Base-by-base conservation (phyloP, 2,888 invertebrate species). In the Nasonia oneida region DNA sequence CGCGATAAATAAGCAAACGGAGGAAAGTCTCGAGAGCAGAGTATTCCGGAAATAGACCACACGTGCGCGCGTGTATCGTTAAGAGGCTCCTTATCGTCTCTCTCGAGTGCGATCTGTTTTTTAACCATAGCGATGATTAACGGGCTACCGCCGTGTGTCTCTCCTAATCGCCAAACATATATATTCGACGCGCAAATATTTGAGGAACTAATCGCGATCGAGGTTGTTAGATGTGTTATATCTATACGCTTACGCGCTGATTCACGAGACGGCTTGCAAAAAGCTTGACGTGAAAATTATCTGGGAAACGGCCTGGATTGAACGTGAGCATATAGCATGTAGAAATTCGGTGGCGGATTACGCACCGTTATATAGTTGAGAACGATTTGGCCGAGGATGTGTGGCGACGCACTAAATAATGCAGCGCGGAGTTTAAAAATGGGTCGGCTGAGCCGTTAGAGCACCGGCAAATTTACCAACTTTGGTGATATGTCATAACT, bases 51-150 rank as follows among this genome's bases (percentile, higher is more conserved):
- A 74, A 79, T 84, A 79, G 53, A 67, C 6, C 18, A n/a, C 73
- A 74, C 74, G 15, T 79, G 74, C 10, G 64, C 57, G 37, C 18
- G 37, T 47, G 64, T 73, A 75, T 79, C 79, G 53, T 23, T 79
- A 42, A 37, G 37, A 42, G 23, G 18, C 37, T 8, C 23, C 76
- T 83, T 83, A 83, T 83, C 83, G 33, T 29, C 3, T 53, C 15
- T 61, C 61, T 61, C 71, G 61, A 77, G 77, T 77, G 73, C 29
- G 53, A 80, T 84, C n/a, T 39, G 67, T 75, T 80, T 80, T 50
- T 53, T 80, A 75, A 75, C 18, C 64, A 74, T 2, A 29, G 29
- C 57, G 61, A 73, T 64, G 50, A 70, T 23, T 64, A 75, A 74
- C 18, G 15, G 39, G 14, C n/a, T 39, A 14, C 29, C 47, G 18